These are phyloP conservation scores for Anodontia alba DNA, from an alignment of 2,888 invertebrate genomes.

Conservation along the genomic window DNA sequence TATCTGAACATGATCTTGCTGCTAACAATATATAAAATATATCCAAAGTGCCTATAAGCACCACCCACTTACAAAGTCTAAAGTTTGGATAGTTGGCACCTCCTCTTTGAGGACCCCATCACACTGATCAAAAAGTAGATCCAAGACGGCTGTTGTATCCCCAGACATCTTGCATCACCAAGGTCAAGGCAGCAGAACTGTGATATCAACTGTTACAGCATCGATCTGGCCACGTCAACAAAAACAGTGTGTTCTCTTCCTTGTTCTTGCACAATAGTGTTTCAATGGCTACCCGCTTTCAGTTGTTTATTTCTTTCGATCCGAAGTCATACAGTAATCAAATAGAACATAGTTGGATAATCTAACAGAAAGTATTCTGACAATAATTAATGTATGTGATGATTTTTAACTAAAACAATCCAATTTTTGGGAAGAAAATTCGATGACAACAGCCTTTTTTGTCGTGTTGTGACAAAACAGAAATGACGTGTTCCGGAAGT, in stretches of 20 bases:
- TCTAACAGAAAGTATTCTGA: no score
- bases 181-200: slow-evolving; percentile 22
- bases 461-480: slow-evolving; percentile 32
- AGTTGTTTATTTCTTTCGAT: no score
- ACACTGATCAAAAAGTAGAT: slow-evolving; percentile 77
- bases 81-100: slow-evolving; percentile 57
- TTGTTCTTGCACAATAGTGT: neutral
- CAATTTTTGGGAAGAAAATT: neutral
- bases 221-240: slow-evolving; percentile 56
- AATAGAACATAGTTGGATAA: no score
- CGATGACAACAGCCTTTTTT: neutral
- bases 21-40: no score
- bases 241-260: slow-evolving; percentile 33
- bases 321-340: no score
- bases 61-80: slow-evolving; percentile 68
- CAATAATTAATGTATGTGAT: no score
- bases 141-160: slow-evolving; percentile 69
- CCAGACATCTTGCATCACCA: slow-evolving; percentile 45
- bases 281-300: no score
- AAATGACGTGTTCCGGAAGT: slow-evolving; percentile 66
- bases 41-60: no score
- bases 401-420: no score
- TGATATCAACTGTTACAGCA: slow-evolving; percentile 28
- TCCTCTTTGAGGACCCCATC: slow-evolving; percentile 75
- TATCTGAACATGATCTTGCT: no score